A percentile compares a stretch with the other conserved stretches of the same genome.
These are phyloP conservation scores for Leptoclinus maculatus DNA, from an alignment of 2,797 vertebrate genomes.

Conservation along the genomic window DNA sequence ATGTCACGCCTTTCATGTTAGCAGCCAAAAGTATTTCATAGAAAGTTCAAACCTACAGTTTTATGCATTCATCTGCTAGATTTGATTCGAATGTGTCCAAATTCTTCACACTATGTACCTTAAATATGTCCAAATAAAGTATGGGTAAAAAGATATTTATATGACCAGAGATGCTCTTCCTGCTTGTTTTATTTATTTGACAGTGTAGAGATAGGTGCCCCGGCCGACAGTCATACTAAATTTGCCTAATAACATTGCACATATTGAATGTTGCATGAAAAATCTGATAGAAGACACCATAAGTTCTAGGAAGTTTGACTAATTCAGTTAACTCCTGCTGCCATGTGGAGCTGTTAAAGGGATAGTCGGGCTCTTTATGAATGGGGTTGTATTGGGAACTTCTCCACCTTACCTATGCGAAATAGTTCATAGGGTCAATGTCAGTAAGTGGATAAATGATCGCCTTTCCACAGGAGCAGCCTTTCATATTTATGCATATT, in stretches of 20 bases:
- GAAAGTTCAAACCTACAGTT: not conserved
- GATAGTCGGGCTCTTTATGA: no score
- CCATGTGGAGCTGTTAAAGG: no score
- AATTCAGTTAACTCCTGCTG: not conserved
- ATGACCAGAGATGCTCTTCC: not conserved
- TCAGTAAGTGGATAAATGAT: no score
- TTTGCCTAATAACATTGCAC: no score
- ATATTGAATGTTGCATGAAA: no score
- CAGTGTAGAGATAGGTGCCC: not conserved
- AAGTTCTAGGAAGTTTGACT: no score
- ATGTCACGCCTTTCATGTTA: not conserved
- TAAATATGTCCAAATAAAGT: not conserved
- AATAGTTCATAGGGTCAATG: no score
- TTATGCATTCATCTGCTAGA: not conserved
- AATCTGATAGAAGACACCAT: no score
- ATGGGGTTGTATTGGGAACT: no score
- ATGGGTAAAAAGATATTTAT: not conserved
- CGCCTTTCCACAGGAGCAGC: no score
- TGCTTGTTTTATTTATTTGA: not conserved
- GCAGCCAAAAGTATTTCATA: not conserved
- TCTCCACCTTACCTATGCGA: no score
- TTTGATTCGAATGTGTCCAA: not conserved
- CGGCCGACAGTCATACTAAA: not conserved
- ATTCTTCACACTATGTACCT: not conserved
- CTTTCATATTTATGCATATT: no score